Evolutionary conservation across 2,888 invertebrate species (phyloP), one percentile per base, ranked within the genome.

Genomic region (Pinctada fucata): DNA sequence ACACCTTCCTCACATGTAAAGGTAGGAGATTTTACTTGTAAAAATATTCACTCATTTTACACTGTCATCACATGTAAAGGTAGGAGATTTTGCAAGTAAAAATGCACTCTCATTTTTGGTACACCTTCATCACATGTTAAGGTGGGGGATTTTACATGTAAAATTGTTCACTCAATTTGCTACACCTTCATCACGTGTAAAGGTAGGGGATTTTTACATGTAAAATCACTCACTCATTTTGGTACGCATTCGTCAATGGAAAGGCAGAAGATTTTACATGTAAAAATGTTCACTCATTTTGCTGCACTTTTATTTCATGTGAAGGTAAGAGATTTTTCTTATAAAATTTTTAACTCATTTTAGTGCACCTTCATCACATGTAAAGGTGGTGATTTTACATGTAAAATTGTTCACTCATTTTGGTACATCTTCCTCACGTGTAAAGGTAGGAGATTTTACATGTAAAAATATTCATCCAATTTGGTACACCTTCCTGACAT

Each of bases 141-240:
- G 95, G 87, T 97, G 97, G 91, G 98, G 98, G 31, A 99, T 98
- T 0, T 98, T 98, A 0, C 98, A 99, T 91, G 96, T 98, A 0
- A 99, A 98, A 0, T 94, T 98, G 78, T 98, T 98, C 0, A 93
- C 97, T 3, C 97, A 97, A 93, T 96, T 97, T 93, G 96, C 96
- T 0, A 93, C 93, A 0, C 97, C 98, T 0, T 95, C 95, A 0
- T 93, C 93, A 1, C 95, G 94, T 86, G 95, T 98, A 91, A 95
- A 94, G 88, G 95, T 95, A 84, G 2, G 47, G 65, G 45, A 10
- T n/a, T 74, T 74, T n/a, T 74, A 49, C 50, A 16, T 49, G 2
- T 45, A 31, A 31, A n/a, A 50, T 66, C 13, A 4, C 4, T 10
- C 47, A n/a, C 51, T 67, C 1, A 45, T 13, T 45, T 68, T 93